Conservation (phyloP, 2,888 invertebrate genomes). For the Melanophora roralis region DNA sequence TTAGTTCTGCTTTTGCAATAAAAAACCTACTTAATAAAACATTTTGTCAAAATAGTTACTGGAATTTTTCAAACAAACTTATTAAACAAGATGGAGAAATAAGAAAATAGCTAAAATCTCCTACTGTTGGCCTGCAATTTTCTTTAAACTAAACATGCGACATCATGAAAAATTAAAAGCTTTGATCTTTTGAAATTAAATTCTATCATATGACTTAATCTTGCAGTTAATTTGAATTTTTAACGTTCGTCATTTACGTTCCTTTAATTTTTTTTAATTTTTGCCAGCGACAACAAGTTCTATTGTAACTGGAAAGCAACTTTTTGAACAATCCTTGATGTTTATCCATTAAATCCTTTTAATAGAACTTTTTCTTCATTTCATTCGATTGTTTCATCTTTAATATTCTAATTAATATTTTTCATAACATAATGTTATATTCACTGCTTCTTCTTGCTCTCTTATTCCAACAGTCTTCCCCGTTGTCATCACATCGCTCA, state of each 20-base stretch:
- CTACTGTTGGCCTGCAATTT: too few species aligned
- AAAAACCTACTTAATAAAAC: too few species aligned
- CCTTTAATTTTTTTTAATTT: neutral
- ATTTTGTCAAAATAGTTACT: too few species aligned
- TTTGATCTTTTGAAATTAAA: neutral
- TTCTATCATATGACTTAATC: constrained; percentile 28
- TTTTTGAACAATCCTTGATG: neutral
- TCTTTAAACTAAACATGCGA: too few species aligned
- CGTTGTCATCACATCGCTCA: neutral
- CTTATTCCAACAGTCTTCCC: neutral
- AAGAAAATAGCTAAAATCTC: too few species aligned
- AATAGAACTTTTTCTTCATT: constrained; percentile 40
- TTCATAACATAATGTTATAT: constrained; percentile 10
- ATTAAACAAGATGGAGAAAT: too few species aligned
- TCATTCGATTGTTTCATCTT: constrained; percentile 27
- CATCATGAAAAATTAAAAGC: neutral
- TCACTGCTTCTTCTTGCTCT: constrained; percentile 21
- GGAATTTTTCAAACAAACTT: too few species aligned
- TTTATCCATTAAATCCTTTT: constrained; percentile 48
- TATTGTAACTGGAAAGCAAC: neutral
- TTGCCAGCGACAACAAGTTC: neutral
- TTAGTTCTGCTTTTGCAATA: too few species aligned
- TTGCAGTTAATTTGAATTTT: constrained; percentile 18
- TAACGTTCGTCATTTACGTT: neutral
- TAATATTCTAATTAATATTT: neutral